Base-by-base conservation (phyloP, 2,797 vertebrate genomes). In the Tenualosa ilisha region DNA sequence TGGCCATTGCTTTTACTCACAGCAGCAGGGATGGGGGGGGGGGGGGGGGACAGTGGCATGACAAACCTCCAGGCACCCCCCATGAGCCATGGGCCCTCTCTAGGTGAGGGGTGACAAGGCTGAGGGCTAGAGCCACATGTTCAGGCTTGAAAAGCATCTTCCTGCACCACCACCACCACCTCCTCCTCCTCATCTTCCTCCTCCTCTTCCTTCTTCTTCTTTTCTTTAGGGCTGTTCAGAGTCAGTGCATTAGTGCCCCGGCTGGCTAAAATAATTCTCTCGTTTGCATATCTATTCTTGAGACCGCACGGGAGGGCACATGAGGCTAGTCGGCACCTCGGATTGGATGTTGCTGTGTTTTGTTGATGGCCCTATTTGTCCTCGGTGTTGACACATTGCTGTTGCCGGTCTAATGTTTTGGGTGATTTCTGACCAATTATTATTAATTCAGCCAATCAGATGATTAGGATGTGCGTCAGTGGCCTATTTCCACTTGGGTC, bases 101-200 rank as follows among this genome's bases (percentile, higher is more conserved):
- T 79, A 40, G 72, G 72, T 79, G 72, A 79, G 72, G 26, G 72
- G 72, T 79, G 72, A 79, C 37, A 22, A 26, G 31, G 68, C 31
- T 12, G 15, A 40, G 68, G 68, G 15, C 68, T 75, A 37, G 15
- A 40, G 13, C 68, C 68, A 40, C 68, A 43, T 75, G 31, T 75
- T 17, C 15, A 75, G 68, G 31, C 68, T 75, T 15, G 13, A 54
- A 54, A 54, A 11, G 17, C 53, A 3, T 54, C 0, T 15, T 53
- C 51, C 24, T 68, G 31, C 31, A 31, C 31, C 31, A 31, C 31
- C 31, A 31, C 31, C 31, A 0, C 31, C 31, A 0, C 31, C 68
- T 6, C 40, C 13, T 40, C 15, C 20, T 56, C 56, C 5, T 6
- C 53, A 3, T 75, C 31, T 2, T 1, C 15, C 68, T 40, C 15